phyloP scores from a whole-genome alignment of 2,888 invertebrate genomes.

The Melieria omissa region DNA sequence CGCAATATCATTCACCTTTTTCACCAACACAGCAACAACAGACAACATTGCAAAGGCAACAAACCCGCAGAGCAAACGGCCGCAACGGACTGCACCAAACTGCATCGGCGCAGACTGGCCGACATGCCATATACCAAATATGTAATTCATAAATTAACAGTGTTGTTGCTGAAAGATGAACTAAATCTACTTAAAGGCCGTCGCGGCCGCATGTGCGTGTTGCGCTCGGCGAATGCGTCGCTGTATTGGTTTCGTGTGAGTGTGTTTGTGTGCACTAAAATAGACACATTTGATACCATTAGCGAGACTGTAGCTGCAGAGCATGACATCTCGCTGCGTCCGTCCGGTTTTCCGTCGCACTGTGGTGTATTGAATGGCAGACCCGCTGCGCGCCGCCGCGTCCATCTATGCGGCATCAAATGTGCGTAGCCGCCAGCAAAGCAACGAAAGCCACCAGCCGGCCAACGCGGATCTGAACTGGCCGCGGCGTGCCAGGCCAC shows the following conservation, averaged over 20 bases:
- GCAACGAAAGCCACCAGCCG: neutral
- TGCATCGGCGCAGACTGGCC: neutral
- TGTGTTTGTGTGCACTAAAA: constrained; percentile 1
- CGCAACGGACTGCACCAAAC: neutral
- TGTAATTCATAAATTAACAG: constrained; percentile 29
- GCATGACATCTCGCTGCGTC: neutral
- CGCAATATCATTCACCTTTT: no score
- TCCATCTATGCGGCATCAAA: constrained; percentile 38
- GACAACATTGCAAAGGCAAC: no score
- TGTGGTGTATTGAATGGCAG: no score
- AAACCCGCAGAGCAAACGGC: no score
- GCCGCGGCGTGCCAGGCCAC: constrained; percentile 21
- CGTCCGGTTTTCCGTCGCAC: no score
- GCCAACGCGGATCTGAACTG: constrained; percentile 23
- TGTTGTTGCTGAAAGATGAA: constrained; percentile 46
- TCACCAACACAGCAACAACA: no score
- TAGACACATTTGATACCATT: constrained; percentile 37
- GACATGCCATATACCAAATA: constrained; percentile 5
- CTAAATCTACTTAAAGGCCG: constrained; percentile 53
- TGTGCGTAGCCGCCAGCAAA: constrained; percentile 25
- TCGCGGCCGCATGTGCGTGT: neutral
- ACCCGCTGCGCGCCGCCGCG: no score
- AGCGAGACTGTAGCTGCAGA: constrained; percentile 12
- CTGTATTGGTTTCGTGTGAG: no score
- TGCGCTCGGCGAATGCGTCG: neutral